These are phyloP conservation scores for Andrena marginata DNA, from an alignment of 2,888 invertebrate species.

Conservation along the genomic window DNA sequence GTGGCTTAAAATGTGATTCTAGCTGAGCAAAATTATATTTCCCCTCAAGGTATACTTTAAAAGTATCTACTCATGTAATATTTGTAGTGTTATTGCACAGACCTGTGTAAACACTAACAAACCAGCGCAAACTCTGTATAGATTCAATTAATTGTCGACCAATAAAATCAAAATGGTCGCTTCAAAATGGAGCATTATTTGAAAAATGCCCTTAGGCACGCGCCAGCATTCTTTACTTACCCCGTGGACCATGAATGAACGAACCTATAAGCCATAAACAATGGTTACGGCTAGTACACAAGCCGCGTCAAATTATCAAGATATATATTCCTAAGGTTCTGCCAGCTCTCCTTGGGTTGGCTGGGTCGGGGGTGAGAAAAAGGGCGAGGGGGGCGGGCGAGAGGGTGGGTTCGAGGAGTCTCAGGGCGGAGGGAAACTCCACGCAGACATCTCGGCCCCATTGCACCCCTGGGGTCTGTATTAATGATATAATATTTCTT, in stretches of 20 bases:
- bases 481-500: conserved; percentile 84
- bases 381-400: neutral
- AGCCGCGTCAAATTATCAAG: conserved; percentile 81
- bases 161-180: no score
- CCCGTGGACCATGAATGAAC: conserved; percentile 55
- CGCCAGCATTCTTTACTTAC: conserved; percentile 73
- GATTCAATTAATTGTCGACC: no score
- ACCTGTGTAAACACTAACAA: no score
- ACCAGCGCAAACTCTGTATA: no score
- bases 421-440: conserved; percentile 32
- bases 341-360: conserved; percentile 41
- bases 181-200: no score
- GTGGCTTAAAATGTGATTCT: no score
- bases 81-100: no score
- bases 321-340: conserved; percentile 73
- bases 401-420: conserved; percentile 3
- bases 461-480: conserved; percentile 78
- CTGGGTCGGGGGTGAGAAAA: neutral
- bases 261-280: conserved; percentile 79
- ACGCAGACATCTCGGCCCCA: conserved; percentile 69
- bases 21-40: no score
- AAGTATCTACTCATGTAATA: no score
- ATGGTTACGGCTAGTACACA: conserved; percentile 77
- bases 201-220: neutral
- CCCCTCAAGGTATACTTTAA: no score